Conservation (phyloP, 2,797 vertebrate genomes). For the Cossypha polioptera region DNA sequence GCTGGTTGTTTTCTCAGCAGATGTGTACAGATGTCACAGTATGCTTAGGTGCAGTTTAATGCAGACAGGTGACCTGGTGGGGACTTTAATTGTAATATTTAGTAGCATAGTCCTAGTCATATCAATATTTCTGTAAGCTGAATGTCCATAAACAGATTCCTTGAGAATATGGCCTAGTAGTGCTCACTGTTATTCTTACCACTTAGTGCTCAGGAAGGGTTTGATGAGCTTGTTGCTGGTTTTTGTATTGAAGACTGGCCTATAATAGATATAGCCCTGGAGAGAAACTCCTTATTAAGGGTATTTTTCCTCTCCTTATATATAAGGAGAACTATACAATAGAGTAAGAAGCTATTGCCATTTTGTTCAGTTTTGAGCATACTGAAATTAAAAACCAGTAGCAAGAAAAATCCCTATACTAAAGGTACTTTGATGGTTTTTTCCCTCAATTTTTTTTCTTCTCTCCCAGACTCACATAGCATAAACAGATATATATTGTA, state of each 20-base stretch:
- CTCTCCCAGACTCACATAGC: background rate
- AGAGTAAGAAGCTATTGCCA: background rate
- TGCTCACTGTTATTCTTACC: background rate
- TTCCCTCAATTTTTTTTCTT: background rate
- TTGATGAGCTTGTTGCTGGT: background rate
- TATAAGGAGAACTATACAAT: background rate
- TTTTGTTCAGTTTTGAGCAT: background rate
- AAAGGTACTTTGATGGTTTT: background rate
- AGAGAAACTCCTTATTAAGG: background rate
- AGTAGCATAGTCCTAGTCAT: background rate
- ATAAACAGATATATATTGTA: background rate
- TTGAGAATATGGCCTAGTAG: background rate
- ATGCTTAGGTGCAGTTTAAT: background rate
- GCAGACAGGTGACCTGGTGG: background rate
- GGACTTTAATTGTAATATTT: background rate
- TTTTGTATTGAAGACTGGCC: background rate
- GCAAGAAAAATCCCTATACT: background rate
- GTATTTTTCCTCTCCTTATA: background rate
- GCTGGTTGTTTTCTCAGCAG: background rate
- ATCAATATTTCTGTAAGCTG: background rate
- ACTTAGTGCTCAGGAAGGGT: background rate
- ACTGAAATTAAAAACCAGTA: background rate
- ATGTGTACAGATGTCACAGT: background rate
- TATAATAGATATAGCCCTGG: background rate
- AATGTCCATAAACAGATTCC: background rate